phyloP scores from a whole-genome alignment of 2,888 invertebrate genomes.

The Meganola albula region DNA sequence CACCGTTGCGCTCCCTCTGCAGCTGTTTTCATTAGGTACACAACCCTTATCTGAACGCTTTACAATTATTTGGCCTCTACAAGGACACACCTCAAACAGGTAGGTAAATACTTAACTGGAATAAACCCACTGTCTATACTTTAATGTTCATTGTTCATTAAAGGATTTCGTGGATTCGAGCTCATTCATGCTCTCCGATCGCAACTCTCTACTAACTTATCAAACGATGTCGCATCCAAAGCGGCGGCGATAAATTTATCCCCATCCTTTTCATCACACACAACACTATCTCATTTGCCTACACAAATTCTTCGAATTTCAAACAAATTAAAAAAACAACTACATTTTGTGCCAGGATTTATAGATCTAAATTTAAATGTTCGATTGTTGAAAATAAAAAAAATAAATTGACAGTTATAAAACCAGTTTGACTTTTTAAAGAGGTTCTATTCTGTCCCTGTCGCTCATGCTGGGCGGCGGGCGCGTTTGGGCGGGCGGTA shows the following conservation, averaged over 20 bases:
- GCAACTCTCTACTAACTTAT: conserved; percentile 58
- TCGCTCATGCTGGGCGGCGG: conserved; percentile 73
- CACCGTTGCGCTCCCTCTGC: too few species aligned
- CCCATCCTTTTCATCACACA: conserved; percentile 65
- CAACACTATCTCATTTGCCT: conserved; percentile 47
- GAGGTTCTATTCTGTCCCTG: conserved; percentile 55
- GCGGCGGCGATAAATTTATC: conserved; percentile 72
- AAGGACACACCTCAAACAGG: neutral
- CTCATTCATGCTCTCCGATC: conserved; percentile 63
- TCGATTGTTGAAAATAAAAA: conserved; percentile 13
- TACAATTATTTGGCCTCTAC: too few species aligned
- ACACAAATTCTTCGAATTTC: conserved; percentile 10
- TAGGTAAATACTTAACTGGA: too few species aligned
- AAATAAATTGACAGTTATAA: conserved; percentile 12
- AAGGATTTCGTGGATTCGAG: conserved; percentile 49
- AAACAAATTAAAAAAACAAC: neutral
- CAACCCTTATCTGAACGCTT: too few species aligned
- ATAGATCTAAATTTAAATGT: neutral
- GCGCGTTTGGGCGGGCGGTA: conserved; percentile 77
- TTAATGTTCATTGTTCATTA: too few species aligned
- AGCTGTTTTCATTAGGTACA: too few species aligned
- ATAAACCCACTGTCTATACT: too few species aligned
- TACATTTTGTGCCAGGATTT: neutral
- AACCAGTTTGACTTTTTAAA: conserved; percentile 39
- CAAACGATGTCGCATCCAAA: conserved; percentile 48